A percentile compares a stretch with the other conserved stretches of the same genome.
Conservation (phyloP, 2,113 vertebrate species). For the Xerus inauris region DNA sequence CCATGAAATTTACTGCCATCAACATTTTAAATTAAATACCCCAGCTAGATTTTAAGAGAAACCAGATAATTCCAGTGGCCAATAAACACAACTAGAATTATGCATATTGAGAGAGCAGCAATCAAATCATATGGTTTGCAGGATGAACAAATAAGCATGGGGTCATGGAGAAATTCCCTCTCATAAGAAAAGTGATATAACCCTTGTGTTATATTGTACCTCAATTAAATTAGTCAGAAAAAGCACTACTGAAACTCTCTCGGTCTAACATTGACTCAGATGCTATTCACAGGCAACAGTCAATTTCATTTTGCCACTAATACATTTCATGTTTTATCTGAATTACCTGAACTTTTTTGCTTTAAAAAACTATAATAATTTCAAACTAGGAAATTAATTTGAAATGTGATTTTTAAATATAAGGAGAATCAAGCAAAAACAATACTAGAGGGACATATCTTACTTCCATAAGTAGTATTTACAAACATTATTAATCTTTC, state of each 20-base stretch:
- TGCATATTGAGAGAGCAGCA: neutral
- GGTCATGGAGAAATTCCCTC: neutral
- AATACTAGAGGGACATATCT: too few relatives aligned
- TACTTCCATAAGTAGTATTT: slow-evolving; percentile 1
- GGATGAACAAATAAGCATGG: neutral
- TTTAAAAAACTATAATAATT: neutral
- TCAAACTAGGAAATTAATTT: slow-evolving; percentile 38
- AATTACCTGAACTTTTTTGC: neutral
- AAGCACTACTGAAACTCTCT: neutral
- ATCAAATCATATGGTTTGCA: neutral
- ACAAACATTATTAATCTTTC: neutral
- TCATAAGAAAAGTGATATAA: neutral
- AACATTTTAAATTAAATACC: neutral
- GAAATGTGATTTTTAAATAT: slow-evolving; percentile 35
- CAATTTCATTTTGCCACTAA: slow-evolving; percentile 50
- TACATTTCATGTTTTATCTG: slow-evolving; percentile 31
- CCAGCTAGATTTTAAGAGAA: slow-evolving; percentile 13
- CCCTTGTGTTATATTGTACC: neutral
- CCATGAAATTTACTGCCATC: neutral
- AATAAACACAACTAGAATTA: neutral
- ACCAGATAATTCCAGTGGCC: neutral
- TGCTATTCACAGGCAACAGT: neutral
- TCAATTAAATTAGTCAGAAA: neutral
- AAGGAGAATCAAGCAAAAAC: neutral
- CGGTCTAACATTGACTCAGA: neutral